phyloP scores from a whole-genome alignment of 2,888 invertebrate genomes.

The Steinernema hermaphroditum region DNA sequence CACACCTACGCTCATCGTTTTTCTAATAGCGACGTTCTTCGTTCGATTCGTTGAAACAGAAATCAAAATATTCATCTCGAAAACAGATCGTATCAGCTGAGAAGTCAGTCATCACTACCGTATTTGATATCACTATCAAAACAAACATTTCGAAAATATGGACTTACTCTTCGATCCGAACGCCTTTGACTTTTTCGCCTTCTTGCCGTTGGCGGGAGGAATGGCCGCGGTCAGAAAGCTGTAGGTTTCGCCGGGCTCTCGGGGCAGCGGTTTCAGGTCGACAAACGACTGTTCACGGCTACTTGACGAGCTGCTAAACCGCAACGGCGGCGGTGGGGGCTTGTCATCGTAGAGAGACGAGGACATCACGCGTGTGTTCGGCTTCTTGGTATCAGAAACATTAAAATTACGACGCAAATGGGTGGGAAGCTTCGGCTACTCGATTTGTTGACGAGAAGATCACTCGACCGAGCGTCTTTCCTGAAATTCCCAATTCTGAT shows the following conservation, averaged over 20 bases:
- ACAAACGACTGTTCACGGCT: constrained; percentile 37
- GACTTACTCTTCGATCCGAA: constrained; percentile 43
- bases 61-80: too few relatives aligned
- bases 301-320: constrained; percentile 44
- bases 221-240: constrained; percentile 15
- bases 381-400: too few relatives aligned
- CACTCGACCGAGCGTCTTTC: not conserved
- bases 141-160: not conserved
- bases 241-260: constrained; percentile 34
- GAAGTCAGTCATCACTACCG: too few relatives aligned
- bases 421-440: too few relatives aligned
- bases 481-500: not conserved
- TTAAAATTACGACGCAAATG: too few relatives aligned
- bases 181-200: constrained; percentile 43
- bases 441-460: too few relatives aligned
- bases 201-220: constrained; percentile 38
- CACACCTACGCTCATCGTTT: too few relatives aligned
- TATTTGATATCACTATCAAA: too few relatives aligned
- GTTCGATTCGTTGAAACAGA: too few relatives aligned
- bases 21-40: too few relatives aligned
- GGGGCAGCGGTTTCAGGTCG: constrained; percentile 61
- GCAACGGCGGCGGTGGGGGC: constrained; percentile 65
- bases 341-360: constrained; percentile 61
- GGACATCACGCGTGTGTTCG: constrained; percentile 32
- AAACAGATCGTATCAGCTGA: too few relatives aligned